Evolutionary conservation across 2,888 invertebrate genomes (phyloP).

Genomic region (Lithophane semibrunnea): DNA sequence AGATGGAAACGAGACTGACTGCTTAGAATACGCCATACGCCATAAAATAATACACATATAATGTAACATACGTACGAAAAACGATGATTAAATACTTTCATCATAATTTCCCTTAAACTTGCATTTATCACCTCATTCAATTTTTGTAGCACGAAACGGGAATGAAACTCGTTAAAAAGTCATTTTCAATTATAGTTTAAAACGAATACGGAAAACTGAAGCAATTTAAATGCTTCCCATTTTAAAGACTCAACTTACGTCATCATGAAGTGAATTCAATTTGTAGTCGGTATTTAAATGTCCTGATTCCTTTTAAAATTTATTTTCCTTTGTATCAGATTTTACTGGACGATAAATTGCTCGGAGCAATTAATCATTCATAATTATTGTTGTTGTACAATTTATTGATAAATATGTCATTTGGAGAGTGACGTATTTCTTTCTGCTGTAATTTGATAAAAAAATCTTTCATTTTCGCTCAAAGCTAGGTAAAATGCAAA

Average conservation of each 20-base stretch:
- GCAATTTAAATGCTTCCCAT: conserved; percentile 31
- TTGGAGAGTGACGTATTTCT: not conserved
- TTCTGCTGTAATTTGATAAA: not conserved
- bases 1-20: not conserved
- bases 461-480: not conserved
- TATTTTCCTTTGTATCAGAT: conserved; percentile 32
- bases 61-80: too few species aligned
- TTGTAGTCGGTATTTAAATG: conserved; percentile 33
- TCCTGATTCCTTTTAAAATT: conserved; percentile 21
- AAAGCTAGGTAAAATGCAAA: too few species aligned
- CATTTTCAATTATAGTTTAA: conserved; percentile 46
- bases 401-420: conserved; percentile 13
- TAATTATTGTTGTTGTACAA: not conserved
- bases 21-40: not conserved
- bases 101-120: not conserved
- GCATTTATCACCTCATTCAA: conserved; percentile 12
- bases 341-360: conserved; percentile 7
- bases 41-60: not conserved
- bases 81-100: not conserved
- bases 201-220: conserved; percentile 16
- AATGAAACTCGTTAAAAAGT: conserved; percentile 46
- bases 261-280: conserved; percentile 47
- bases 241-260: conserved; percentile 40
- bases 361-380: conserved; percentile 3
- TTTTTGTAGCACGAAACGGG: conserved; percentile 7